phyloP scores from a whole-genome alignment of 2,888 invertebrate species.

The Odontomyia ornata region DNA sequence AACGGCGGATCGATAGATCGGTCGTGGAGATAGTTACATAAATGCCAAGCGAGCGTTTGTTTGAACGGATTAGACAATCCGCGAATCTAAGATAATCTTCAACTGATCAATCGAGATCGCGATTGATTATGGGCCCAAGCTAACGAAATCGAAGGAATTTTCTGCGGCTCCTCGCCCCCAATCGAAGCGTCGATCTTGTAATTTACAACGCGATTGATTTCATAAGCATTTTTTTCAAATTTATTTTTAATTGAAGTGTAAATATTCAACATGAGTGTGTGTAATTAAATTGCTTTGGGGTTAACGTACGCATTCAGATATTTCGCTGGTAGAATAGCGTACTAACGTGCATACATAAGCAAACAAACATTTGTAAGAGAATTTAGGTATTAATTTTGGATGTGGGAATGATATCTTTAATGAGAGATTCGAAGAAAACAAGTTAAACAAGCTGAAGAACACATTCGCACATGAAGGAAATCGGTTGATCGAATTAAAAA shows the following conservation, averaged over 20 bases:
- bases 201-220: not conserved
- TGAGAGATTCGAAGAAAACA: not conserved
- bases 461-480: no score
- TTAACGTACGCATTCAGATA: not conserved
- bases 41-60: not conserved
- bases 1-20: no score
- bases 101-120: not conserved
- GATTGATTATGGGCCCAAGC: not conserved
- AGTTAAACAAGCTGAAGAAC: no score
- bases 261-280: not conserved
- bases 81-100: not conserved
- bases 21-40: not conserved
- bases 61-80: not conserved
- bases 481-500: no score
- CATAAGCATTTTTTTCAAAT: no score
- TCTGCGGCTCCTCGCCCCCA: no score
- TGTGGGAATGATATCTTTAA: not conserved
- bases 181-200: no score
- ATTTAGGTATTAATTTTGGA: not conserved
- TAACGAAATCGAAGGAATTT: no score
- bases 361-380: not conserved
- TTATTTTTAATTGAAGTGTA: conserved; percentile 12
- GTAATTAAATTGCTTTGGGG: conserved; percentile 10
- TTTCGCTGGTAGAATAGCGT: not conserved
- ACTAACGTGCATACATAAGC: not conserved